Evolutionary conservation across 2,113 vertebrate species (phyloP).

Genomic region (Zingel zingel): DNA sequence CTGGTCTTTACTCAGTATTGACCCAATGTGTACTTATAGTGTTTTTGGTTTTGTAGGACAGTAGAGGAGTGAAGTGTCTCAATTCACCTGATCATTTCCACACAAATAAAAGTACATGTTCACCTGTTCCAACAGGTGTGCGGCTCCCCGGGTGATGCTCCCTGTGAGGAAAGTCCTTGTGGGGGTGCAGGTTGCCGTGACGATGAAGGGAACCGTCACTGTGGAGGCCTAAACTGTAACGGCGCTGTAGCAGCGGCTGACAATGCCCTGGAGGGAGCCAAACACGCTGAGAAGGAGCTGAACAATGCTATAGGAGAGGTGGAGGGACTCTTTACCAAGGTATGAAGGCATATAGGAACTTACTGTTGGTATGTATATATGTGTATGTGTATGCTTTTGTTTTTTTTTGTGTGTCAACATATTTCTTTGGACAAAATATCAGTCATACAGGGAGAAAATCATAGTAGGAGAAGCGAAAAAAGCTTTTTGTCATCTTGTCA

Average conservation of each 20-base stretch:
- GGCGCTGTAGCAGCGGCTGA: slow-evolving; percentile 90
- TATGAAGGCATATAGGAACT: slow-evolving; percentile 38
- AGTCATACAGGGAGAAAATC: no score
- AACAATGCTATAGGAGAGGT: slow-evolving; percentile 90
- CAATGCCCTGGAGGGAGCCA: slow-evolving; percentile 89
- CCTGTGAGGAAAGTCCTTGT: slow-evolving; percentile 92
- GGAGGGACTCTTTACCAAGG: slow-evolving; percentile 88
- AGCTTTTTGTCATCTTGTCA: neutral
- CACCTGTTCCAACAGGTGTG: slow-evolving; percentile 87
- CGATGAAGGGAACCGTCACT: slow-evolving; percentile 90
- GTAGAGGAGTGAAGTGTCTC: no score
- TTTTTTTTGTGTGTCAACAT: neutral
- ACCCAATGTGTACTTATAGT: neutral
- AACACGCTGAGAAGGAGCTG: slow-evolving; percentile 90
- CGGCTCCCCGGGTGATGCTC: slow-evolving; percentile 85
- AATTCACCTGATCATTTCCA: neutral
- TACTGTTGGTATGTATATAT: no score
- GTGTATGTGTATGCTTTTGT: neutral
- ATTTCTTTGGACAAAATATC: neutral
- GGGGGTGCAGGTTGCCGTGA: slow-evolving; percentile 94
- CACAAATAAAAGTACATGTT: neutral
- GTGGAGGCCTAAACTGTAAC: slow-evolving; percentile 92
- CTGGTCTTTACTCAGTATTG: neutral
- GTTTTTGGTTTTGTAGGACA: no score
- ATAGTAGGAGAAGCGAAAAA: neutral